Evolutionary conservation across 2,797 vertebrate genomes (phyloP), one percentile per base, ranked within the genome.

Genomic region (Chloroceryle amazona): DNA sequence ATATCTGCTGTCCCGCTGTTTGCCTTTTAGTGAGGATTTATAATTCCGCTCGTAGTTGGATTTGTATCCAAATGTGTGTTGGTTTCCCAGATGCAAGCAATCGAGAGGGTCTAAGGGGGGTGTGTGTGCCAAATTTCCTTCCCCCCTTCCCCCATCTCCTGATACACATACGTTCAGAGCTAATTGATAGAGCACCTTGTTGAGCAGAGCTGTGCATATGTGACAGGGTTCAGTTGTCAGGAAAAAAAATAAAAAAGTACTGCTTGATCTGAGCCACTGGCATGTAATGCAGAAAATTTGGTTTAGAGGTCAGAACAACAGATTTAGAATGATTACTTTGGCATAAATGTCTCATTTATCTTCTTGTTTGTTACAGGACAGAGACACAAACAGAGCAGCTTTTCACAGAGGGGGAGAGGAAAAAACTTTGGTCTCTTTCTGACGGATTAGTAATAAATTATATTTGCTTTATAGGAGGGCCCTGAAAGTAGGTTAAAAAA

Each of bases 281-380:
- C 78, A 84, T 89, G 91, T 62, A 93, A 82, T 68, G 63, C 81
- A 95, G 86, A 96, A 96, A 90, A 93, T 90, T 80, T 89, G 73
- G 91, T 83, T 89, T 80, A 86, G 94, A 94, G 95, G 90, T 96
- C 96, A 96, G 73, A 95, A 75, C 73, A 96, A 80, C 94, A 96
- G 81, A 93, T 95, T 90, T 85, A 89, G 86, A 96, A 76, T 71
- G 76, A 96, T 70, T 93, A 22, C 80, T 97, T 93, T 97, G 95
- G 90, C 94, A 51, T 49, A 84, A 92, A 76, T 9, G 2, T 81
- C 76, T 88, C 80, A 9, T 96, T 97, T 94, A 90, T 95, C 95
- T 96, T 86, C 83, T 95, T 96, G 92, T 93, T 97, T 96, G 93
- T 83, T 86, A 63, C 73, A 81, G 67, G 41, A 72, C 76, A 96